These are phyloP conservation scores for Dermochelys coriacea DNA, from an alignment of 2,797 vertebrate species.

Conservation along the genomic window DNA sequence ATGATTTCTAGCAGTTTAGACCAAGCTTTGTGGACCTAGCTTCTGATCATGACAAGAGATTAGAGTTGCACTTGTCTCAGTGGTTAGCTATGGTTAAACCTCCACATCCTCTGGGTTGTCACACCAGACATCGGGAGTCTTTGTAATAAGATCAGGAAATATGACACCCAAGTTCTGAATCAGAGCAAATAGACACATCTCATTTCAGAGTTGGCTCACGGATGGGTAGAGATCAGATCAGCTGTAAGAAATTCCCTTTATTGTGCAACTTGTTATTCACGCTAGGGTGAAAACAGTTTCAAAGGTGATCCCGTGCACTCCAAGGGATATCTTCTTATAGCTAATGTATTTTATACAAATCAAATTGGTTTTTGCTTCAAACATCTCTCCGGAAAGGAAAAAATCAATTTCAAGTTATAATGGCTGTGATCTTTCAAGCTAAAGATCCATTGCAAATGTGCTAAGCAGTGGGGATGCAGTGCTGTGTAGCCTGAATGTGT, in stretches of 20 bases:
- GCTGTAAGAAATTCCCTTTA: constrained; percentile 62
- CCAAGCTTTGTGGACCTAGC: fast-evolving
- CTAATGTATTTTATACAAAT: constrained; percentile 68
- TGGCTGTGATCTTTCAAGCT: constrained; percentile 52
- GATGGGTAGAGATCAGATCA: constrained; percentile 66
- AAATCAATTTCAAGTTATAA: constrained; percentile 69
- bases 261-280: constrained; percentile 57
- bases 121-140: neutral
- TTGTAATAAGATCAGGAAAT: constrained; percentile 31
- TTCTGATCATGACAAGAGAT: neutral
- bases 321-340: constrained; percentile 62
- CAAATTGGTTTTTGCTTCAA: constrained; percentile 73
- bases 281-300: constrained; percentile 42
- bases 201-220: constrained; percentile 55
- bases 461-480: neutral
- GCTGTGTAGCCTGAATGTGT: neutral
- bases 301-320: constrained; percentile 16
- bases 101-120: neutral
- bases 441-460: constrained; percentile 58
- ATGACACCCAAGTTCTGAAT: constrained; percentile 43
- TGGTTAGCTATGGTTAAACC: neutral
- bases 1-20: neutral
- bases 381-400: constrained; percentile 25
- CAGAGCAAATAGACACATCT: constrained; percentile 43
- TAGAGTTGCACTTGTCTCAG: neutral